These are phyloP conservation scores for Auanema freiburgensis DNA, from an alignment of 2,888 invertebrate genomes.

Conservation along the genomic window DNA sequence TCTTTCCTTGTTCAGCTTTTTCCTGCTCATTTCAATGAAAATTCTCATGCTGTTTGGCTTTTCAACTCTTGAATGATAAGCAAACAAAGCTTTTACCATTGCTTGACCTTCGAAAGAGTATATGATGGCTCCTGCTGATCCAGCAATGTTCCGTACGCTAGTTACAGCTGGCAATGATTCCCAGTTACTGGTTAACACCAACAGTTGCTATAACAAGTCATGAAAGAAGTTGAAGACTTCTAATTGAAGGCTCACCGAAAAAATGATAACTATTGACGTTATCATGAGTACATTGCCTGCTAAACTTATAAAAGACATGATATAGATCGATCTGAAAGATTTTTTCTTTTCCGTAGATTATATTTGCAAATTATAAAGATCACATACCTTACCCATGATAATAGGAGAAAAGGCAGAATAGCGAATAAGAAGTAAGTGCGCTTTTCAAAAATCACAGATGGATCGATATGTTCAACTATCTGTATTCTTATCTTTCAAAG, in stretches of 20 bases:
- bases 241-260: constrained; percentile 9
- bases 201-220: constrained; percentile 28
- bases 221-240: too few relatives aligned
- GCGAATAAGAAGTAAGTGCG: constrained; percentile 10
- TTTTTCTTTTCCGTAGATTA: background rate
- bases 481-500: constrained; percentile 2
- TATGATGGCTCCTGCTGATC: constrained; percentile 56
- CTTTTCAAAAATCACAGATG: background rate
- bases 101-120: constrained; percentile 63
- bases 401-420: constrained; percentile 12
- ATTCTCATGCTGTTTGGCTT: too few relatives aligned
- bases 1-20: too few relatives aligned
- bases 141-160: constrained; percentile 51
- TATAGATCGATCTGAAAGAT: constrained; percentile 11
- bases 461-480: constrained; percentile 15
- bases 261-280: constrained; percentile 20
- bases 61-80: too few relatives aligned
- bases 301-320: constrained; percentile 25
- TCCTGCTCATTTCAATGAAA: too few relatives aligned
- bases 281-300: constrained; percentile 22
- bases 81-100: constrained; percentile 39
- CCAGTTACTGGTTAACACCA: constrained; percentile 31
- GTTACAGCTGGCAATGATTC: constrained; percentile 45
- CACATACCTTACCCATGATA: constrained; percentile 16
- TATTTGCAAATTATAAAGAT: background rate